phyloP scores from a whole-genome alignment of 2,888 invertebrate genomes.

The Salticus scenicus region DNA sequence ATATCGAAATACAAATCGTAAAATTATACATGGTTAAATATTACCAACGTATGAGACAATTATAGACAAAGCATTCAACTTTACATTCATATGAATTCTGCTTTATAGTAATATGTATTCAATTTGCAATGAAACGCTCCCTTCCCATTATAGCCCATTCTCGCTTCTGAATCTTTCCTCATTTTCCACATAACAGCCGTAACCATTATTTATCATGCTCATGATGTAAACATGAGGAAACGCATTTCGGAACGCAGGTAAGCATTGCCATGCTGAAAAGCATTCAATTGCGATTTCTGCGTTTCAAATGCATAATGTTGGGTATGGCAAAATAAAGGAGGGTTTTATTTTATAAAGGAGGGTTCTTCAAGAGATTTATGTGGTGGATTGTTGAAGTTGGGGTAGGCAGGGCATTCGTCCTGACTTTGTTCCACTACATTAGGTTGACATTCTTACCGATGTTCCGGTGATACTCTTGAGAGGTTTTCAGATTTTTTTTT shows the following conservation, averaged over 20 bases:
- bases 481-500: background rate
- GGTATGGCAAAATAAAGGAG: constrained; percentile 11
- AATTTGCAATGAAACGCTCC: too few relatives aligned
- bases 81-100: too few relatives aligned
- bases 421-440: constrained; percentile 16
- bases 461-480: background rate
- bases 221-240: background rate
- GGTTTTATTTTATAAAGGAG: background rate
- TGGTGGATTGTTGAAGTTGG: background rate
- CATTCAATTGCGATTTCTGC: constrained; percentile 9
- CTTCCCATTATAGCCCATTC: background rate
- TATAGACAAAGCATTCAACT: too few relatives aligned
- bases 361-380: background rate
- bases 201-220: background rate
- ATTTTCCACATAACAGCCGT: constrained; percentile 1
- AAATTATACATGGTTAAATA: too few relatives aligned
- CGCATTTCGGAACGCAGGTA: background rate
- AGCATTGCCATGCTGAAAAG: background rate
- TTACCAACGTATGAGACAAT: too few relatives aligned
- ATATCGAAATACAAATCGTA: too few relatives aligned
- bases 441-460: background rate
- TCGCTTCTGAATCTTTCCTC: background rate
- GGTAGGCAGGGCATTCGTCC: constrained; percentile 1
- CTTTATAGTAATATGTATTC: too few relatives aligned
- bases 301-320: background rate